Evolutionary conservation across 1,140 invertebrate species (phyloP).

Genomic region (Cecropterus lyciades): DNA sequence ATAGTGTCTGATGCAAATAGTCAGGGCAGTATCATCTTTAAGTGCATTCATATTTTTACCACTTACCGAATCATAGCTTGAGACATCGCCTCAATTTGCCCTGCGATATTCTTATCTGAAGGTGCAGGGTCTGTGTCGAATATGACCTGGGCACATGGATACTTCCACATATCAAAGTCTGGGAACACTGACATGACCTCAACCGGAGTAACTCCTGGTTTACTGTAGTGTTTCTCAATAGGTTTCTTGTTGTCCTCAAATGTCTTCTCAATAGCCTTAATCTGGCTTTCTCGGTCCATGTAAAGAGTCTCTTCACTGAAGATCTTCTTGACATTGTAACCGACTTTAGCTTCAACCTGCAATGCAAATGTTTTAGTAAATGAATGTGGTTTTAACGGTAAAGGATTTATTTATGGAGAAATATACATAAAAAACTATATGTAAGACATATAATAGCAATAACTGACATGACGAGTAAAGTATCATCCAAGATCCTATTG

Average conservation of each 20-base stretch:
- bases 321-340: conserved; percentile 98
- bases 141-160: conserved; percentile 98
- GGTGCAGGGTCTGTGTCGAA: conserved; percentile 98
- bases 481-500: too few species aligned
- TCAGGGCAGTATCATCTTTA: too few species aligned
- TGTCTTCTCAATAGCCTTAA: conserved; percentile 98
- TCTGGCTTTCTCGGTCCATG: conserved; percentile 98
- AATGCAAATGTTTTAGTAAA: conserved; percentile 18
- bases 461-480: too few species aligned
- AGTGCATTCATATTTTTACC: not conserved
- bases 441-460: too few species aligned
- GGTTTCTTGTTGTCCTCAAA: conserved; percentile 96
- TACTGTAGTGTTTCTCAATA: conserved; percentile 97
- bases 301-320: conserved; percentile 98
- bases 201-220: conserved; percentile 96
- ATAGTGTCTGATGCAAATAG: too few species aligned
- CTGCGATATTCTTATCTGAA: conserved; percentile 91
- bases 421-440: too few species aligned
- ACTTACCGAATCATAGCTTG: conserved; percentile 97
- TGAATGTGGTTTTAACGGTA: too few species aligned
- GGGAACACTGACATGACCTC: conserved; percentile 95
- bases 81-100: conserved; percentile 98
- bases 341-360: conserved; percentile 97
- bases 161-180: conserved; percentile 98
- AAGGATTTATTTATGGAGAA: too few species aligned